Evolutionary conservation across 2,113 vertebrate species (phyloP), one percentile per base, ranked within the genome.

Genomic region (Microtus pennsylvanicus): DNA sequence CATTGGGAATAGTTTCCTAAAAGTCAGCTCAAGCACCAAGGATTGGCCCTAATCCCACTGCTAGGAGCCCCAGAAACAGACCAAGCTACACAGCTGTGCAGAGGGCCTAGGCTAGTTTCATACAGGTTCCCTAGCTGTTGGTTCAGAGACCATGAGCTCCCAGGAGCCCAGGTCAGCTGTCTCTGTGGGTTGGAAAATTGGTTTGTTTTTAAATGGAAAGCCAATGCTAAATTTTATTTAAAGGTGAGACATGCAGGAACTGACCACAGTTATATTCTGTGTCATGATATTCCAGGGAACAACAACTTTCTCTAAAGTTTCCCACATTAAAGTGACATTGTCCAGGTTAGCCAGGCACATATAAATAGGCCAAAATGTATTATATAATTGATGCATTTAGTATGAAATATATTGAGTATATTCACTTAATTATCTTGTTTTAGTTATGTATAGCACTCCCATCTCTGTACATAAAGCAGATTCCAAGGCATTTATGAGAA

Each of bases 391-490:
- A 0, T 87, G 5, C 78, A 72, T 80, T 70, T 61, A 58, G 22
- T 61, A 58, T 14, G 17, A 86, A 80, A 80, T 78, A 52, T 52
- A 42, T 91, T 87, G 45, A 94, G 70, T 26, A 76, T 35, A 47
- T 76, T 92, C 38, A 42, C 26, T 87, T 61, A 61, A 45, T 14
- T 82, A 0, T 35, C 7, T 67, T 85, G 0, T 17, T 69, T 96
- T 89, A 58, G 55, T 74, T 65, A 69, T 69, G 16, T n/a, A 69
- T 88, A 58, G 19, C 12, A 50, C 2, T 93, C 42, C 85, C 76
- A 87, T 92, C 89, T 93, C 74, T 83, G 38, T 65, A 77, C n/a
- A 42, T 82, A 63, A 89, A 94, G 85, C 26, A 89, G 35, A 90
- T 89, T 65, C 10, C 9, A 28, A 77, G 67, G 2, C 38, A 33